Evolutionary conservation across 2,888 invertebrate genomes (phyloP).

Genomic region (Drosophila infuscata): DNA sequence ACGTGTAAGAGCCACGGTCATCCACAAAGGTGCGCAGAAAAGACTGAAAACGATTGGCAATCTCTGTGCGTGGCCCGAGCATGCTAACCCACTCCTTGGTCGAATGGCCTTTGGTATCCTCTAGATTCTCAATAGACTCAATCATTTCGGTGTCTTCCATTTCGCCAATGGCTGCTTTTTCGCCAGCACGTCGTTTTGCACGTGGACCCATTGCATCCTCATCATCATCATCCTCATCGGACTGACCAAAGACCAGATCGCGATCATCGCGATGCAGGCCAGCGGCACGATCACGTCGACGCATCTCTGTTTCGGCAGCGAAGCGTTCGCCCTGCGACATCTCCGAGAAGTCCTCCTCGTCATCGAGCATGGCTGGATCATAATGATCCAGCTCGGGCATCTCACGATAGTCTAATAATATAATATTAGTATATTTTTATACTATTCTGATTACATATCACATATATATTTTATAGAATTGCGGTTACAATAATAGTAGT

Average conservation of each 20-base stretch:
- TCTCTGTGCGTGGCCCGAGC: conserved; percentile 97
- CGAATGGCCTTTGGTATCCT: conserved; percentile 98
- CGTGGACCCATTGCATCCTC: conserved; percentile 84
- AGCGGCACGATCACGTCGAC: conserved; percentile 93
- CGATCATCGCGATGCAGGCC: conserved; percentile 92
- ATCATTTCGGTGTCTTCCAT: conserved; percentile 93
- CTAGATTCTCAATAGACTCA: conserved; percentile 98
- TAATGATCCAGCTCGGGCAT: conserved; percentile 98
- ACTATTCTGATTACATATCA: background rate
- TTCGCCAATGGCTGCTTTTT: conserved; percentile 93
- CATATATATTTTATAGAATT: background rate
- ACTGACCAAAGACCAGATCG: conserved; percentile 95
- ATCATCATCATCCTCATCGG: conserved; percentile 91
- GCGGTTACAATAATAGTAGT: too few species aligned
- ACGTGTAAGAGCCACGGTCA: conserved; percentile 93
- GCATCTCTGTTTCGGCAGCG: conserved; percentile 96
- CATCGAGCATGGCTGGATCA: conserved; percentile 94
- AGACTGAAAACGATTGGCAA: conserved; percentile 96
- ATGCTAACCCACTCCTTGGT: conserved; percentile 98
- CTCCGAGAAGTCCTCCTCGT: conserved; percentile 92
- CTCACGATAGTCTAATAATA: conserved; percentile 92
- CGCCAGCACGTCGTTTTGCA: conserved; percentile 92
- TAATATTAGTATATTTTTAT: background rate
- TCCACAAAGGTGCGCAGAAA: conserved; percentile 96
- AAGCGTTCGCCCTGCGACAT: conserved; percentile 94